Base-by-base conservation (phyloP, 2,797 vertebrate species). In the Arremon brunneinucha region DNA sequence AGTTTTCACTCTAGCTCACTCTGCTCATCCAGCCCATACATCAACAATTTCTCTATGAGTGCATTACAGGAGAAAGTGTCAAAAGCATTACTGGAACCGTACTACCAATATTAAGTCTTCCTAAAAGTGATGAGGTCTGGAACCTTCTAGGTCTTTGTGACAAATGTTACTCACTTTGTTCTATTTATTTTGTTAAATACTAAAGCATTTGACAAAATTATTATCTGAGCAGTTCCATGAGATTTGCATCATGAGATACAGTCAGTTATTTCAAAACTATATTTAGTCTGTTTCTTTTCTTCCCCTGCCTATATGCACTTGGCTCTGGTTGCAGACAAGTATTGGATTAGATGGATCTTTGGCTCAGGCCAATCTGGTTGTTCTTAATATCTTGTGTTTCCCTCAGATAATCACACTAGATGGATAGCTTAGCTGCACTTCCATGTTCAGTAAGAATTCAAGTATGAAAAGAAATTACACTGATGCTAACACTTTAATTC, bases 311-410 rank as follows among this genome's bases (percentile, higher is more conserved):
- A 2, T 30, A 35, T 52, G 22, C 18, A 27, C n/a, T 64, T 76
- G 56, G 26, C 20, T 55, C 21, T 93, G 39, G 4, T 43, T 75
- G 56, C 93, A 59, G 35, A n/a, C 26, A 76, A n/a, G 24, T 47
- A 43, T 39, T 70, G 53, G 14, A 50, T 41, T 75, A 71, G 63
- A 39, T 9, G 12, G 32, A 30, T 68, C n/a, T 85, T 59, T 68
- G n/a, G 4, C 35, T 70, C 18, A 1, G 27, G 53, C 46, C 43
- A 39, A 0, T 35, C 13, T n/a, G 3, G 9, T 77, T 67, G 9
- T 81, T 87, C 28, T 69, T 65, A 49, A 47, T 39, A 11, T 27
- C 34, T 64, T 87, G 12, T 82, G 14, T 82, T 93, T 79, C 46
- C 8, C 2, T 87, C 46, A 82, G 46, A 59, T 67, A 53, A 32